Evolutionary conservation across 2,797 vertebrate species (phyloP).

Genomic region (Poeciliopsis presidionis): DNA sequence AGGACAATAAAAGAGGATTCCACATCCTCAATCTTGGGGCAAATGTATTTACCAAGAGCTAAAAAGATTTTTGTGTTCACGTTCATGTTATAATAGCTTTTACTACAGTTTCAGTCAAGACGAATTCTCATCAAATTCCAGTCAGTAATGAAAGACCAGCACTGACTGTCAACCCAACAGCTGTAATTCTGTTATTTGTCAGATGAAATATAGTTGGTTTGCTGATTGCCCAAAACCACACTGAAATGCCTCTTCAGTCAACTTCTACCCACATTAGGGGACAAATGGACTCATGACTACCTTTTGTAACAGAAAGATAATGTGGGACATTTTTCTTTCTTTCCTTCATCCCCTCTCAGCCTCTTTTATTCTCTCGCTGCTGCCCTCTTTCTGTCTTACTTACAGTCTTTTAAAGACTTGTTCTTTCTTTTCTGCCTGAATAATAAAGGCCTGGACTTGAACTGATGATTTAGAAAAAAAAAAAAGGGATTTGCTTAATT

Average conservation of each 20-base stretch:
- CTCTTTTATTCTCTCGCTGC: conserved; percentile 33
- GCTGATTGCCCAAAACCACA: conserved; percentile 66
- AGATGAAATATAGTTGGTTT: conserved; percentile 68
- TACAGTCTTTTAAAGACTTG: conserved; percentile 61
- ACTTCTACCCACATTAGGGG: conserved; percentile 77
- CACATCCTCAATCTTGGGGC: not conserved
- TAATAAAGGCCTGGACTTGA: conserved; percentile 71
- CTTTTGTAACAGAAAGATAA: conserved; percentile 77
- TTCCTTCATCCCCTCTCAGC: conserved; percentile 48
- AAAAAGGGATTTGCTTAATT: conserved; percentile 81
- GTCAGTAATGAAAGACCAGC: conserved; percentile 42
- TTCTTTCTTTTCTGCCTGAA: conserved; percentile 73
- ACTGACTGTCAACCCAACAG: conserved; percentile 38
- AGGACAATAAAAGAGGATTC: not conserved
- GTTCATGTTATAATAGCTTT: conserved; percentile 4
- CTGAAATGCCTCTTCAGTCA: conserved; percentile 73
- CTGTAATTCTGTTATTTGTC: conserved; percentile 69
- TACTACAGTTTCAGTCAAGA: conserved; percentile 27
- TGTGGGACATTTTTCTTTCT: conserved; percentile 79
- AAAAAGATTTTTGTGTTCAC: conserved; percentile 7
- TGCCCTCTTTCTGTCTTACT: conserved; percentile 48
- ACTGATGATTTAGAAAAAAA: conserved; percentile 73
- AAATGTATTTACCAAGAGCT: not conserved
- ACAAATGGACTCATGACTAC: conserved; percentile 83
- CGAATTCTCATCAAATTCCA: conserved; percentile 30